Evolutionary conservation across 2,113 vertebrate species (phyloP).

Genomic region (Raphicerus campestris): DNA sequence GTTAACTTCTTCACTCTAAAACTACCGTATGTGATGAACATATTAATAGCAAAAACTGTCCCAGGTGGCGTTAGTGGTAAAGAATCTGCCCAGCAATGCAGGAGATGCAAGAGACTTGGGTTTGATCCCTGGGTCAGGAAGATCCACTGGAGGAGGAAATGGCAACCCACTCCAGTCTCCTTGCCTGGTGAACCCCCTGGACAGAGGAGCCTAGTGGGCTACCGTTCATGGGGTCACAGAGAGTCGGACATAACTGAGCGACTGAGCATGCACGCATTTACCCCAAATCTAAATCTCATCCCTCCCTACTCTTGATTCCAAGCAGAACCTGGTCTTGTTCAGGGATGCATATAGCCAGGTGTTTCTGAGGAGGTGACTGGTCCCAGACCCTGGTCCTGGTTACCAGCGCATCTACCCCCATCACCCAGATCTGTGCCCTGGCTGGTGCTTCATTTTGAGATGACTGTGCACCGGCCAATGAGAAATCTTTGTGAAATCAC

Average conservation of each 20-base stretch:
- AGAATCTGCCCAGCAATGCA: neutral
- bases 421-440: neutral
- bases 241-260: neutral
- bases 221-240: neutral
- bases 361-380: neutral
- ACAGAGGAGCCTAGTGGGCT: neutral
- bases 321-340: neutral
- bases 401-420: accelerated
- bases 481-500: neutral
- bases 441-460: too few species aligned
- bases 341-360: neutral
- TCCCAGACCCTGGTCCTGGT: too few species aligned
- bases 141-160: too few species aligned
- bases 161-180: too few species aligned
- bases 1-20: neutral
- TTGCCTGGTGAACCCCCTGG: neutral
- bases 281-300: neutral
- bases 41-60: neutral
- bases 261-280: neutral
- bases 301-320: neutral
- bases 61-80: neutral
- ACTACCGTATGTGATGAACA: neutral
- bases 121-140: too few species aligned
- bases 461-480: accelerated
- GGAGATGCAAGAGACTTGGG: neutral